Evolutionary conservation across 1,140 invertebrate genomes (phyloP), one percentile per base, ranked within the genome.

Genomic region (Spodoptera litura): DNA sequence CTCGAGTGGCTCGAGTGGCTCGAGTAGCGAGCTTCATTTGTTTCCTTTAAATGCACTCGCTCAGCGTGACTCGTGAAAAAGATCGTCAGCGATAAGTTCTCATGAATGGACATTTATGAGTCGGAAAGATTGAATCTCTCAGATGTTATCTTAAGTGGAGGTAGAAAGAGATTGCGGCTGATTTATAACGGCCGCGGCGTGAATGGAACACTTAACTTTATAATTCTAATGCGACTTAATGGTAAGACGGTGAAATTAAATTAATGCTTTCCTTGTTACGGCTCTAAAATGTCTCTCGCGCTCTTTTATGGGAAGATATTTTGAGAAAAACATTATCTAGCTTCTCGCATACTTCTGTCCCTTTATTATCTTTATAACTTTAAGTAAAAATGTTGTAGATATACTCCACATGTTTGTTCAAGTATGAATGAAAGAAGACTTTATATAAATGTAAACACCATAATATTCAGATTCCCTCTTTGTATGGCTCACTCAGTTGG

Each of bases 81-180:
- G 31, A 44, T 49, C 9, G 62, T 56, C 38, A 38, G 62, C 62
- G 38, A 66, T 66, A 66, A 49, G n/a, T 49, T 66, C n/a, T 51
- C 49, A 49, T 66, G 62, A 66, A 66, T 66, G 62, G 62, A 66
- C 62, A 38, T 66, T 66, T 66, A 66, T 66, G 62, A 66, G 62
- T 49, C 62, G 35, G 55, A 25, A 25, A 66, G 62, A 66, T 66
- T 49, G 62, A 49, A 66, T 66, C 62, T 66, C n/a, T 66, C 38
- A 49, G 62, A 66, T 66, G 62, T 66, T 66, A 49, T 66, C 62
- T 66, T 61, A 66, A 66, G 62, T 66, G 62, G 62, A 11, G 11
- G 38, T 49, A 49, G 11, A 66, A 66, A 66, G 15, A 66, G 15
- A 44, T 20, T 11, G n/a, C 4, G 15, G 62, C 38, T 66, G 13